Evolutionary conservation across 2,113 vertebrate species (phyloP).

Genomic region (Chinchilla lanigera): DNA sequence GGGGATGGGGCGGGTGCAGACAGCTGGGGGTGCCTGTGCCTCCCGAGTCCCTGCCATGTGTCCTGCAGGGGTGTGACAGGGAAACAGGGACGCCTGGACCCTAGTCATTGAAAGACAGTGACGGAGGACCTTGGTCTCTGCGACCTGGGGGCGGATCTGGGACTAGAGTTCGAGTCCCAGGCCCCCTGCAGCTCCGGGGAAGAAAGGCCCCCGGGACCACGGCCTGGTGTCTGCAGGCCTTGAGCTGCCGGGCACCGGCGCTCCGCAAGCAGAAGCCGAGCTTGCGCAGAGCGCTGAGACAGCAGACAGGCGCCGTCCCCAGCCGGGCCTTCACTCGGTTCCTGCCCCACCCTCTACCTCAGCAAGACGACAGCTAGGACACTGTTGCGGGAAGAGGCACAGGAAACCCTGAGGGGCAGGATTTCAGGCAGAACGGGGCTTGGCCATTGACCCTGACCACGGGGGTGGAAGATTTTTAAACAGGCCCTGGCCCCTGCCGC

Average conservation of each 20-base stretch:
- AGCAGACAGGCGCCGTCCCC: accelerated
- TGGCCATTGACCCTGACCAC: background rate
- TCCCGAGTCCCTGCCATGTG: background rate
- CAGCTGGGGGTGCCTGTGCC: background rate
- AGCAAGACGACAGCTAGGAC: background rate
- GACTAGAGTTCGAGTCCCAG: background rate
- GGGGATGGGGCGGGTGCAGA: background rate
- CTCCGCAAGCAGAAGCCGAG: background rate
- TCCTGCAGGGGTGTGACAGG: accelerated
- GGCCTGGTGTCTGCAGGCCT: too few species aligned
- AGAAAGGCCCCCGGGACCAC: background rate
- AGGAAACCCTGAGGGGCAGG: background rate
- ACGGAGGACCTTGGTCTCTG: background rate
- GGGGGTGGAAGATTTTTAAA: background rate
- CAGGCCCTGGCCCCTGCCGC: background rate
- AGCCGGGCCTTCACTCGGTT: background rate
- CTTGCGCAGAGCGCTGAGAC: background rate
- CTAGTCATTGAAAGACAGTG: background rate
- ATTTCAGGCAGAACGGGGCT: background rate
- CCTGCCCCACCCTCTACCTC: background rate
- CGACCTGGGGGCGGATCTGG: background rate
- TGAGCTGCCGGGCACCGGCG: background rate
- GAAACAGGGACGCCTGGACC: too few species aligned
- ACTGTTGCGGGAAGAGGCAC: too few species aligned
- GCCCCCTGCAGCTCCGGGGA: background rate